Conservation (phyloP, 1,140 invertebrate genomes). For the Heliconius melpomene region DNA sequence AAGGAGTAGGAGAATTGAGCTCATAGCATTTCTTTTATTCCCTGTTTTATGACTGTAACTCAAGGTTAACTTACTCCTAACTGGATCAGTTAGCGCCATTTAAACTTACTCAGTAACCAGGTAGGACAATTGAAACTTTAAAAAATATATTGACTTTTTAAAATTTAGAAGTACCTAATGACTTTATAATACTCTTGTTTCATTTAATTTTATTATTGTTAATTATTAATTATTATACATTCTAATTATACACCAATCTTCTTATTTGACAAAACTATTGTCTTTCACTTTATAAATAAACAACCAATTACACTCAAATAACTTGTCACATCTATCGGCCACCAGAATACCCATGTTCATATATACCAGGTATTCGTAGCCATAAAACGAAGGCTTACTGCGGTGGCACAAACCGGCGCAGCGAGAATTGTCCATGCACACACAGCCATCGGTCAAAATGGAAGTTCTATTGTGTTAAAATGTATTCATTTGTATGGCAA, state of each 20-base stretch:
- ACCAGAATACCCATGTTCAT: neutral
- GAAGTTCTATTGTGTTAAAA: slow-evolving; percentile 75
- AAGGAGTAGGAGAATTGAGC: too few relatives aligned
- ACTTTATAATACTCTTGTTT: too few relatives aligned
- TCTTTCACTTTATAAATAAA: neutral
- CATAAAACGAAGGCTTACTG: slow-evolving; percentile 62
- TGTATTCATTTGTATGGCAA: slow-evolving; percentile 79
- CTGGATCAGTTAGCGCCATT: slow-evolving; percentile 63
- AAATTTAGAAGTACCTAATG: too few relatives aligned
- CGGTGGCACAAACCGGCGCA: slow-evolving; percentile 63
- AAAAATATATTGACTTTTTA: slow-evolving; percentile 27
- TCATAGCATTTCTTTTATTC: slow-evolving; percentile 11
- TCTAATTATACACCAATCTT: neutral
- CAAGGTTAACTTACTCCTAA: slow-evolving; percentile 59
- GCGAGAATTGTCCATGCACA: slow-evolving; percentile 74
- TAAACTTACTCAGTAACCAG: slow-evolving; percentile 37
- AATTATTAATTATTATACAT: too few relatives aligned
- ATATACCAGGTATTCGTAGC: slow-evolving; percentile 36
- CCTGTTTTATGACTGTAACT: slow-evolving; percentile 14
- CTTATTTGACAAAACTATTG: slow-evolving; percentile 10
- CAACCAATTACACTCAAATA: neutral
- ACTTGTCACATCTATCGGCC: slow-evolving; percentile 10
- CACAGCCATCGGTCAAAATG: slow-evolving; percentile 72
- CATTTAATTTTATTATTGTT: too few relatives aligned
- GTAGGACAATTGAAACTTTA: neutral